Conservation (phyloP, 2,113 vertebrate genomes). For the Labeo rohita region DNA sequence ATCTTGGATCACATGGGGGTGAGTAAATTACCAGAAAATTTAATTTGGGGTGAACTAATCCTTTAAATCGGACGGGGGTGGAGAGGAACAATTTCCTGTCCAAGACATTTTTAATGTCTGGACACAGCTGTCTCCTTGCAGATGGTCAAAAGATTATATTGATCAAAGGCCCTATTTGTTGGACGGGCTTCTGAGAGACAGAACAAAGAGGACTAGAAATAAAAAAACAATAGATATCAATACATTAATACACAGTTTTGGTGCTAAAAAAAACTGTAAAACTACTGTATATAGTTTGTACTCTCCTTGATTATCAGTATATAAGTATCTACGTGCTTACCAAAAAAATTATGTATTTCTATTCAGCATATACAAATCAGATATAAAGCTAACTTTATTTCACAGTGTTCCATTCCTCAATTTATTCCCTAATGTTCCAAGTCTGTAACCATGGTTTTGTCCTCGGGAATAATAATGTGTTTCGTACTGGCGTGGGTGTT, state of each 20-base stretch:
- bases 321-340: background rate
- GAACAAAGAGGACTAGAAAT: background rate
- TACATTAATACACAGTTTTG: background rate
- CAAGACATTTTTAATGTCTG: background rate
- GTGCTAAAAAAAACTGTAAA: background rate
- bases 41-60: too few species aligned
- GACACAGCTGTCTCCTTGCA: background rate
- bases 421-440: background rate
- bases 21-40: too few species aligned
- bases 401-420: background rate
- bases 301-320: background rate
- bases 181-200: background rate
- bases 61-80: too few species aligned
- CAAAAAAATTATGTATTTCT: background rate
- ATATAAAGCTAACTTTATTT: background rate
- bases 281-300: background rate
- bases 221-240: background rate
- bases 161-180: background rate
- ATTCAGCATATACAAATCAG: background rate
- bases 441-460: background rate
- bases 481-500: background rate
- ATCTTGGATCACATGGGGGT: too few species aligned
- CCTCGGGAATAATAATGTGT: background rate
- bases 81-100: background rate
- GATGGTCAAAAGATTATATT: background rate